Evolutionary conservation across 2,797 vertebrate genomes (phyloP), one percentile per base, ranked within the genome.

Genomic region (Myioborus miniatus): DNA sequence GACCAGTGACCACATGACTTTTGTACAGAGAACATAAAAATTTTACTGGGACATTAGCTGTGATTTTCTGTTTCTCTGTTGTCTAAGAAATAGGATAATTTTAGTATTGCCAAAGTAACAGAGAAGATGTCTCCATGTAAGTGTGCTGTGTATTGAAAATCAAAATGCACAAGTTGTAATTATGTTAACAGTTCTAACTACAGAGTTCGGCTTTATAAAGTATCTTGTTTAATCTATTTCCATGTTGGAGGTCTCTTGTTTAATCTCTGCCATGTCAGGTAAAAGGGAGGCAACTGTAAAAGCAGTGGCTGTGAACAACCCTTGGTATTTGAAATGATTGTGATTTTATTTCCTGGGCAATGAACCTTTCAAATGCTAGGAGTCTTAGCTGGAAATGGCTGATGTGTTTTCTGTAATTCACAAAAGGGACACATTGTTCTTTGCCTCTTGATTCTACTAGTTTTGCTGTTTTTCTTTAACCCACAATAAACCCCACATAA

Each of bases 171-270:
- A 75, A 85, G 20, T 12, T 63, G 47, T 70, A 49, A 62, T 60
- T 78, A 27, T 20, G 43, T 75, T 80, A 94, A 87, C 70, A 68
- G 52, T 70, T 84, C 56, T 64, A 90, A 43, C 47, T 83, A 32
- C 15, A 32, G 68, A 83, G n/a, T 74, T 26, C 68, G 37, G 18
- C 58, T 95, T 89, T 92, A 75, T 55, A 86, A 92, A 71, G 39
- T 65, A 69, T 62, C 62, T 78, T 87, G 58, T 81, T 90, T 90
- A 96, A 94, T 89, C 47, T 92, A 15, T 94, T 95, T 93, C 64
- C 39, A 36, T 91, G 75, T 44, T 87, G 76, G 72, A 93, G 29
- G 58, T 92, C 62, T 87, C 58, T 72, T 92, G 58, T 95, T 95
- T 94, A 91, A 71, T 85, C 60, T 87, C 58, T 47, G 23, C n/a